A percentile compares a stretch with the other conserved stretches of the same genome.
These are phyloP conservation scores for Anhinga rufa DNA, from an alignment of 2,113 vertebrate genomes.

Conservation along the genomic window DNA sequence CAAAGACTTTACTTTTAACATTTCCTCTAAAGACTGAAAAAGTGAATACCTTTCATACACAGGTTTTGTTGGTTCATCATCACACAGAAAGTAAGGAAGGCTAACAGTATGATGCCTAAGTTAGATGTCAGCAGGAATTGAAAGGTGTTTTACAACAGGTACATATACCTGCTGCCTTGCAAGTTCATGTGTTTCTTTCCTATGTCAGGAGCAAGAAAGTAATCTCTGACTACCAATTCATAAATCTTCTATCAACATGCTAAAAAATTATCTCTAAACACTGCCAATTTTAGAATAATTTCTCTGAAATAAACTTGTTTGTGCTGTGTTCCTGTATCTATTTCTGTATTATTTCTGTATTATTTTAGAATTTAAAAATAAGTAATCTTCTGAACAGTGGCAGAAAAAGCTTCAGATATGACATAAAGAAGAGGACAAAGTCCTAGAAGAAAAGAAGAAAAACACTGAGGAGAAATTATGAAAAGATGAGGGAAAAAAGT, in stretches of 20 bases:
- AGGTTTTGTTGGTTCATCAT: neutral
- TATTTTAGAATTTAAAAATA: neutral
- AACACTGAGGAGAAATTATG: constrained; percentile 12
- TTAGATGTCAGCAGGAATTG: neutral
- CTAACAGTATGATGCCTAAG: neutral
- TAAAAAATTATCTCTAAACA: neutral
- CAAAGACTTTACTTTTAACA: neutral
- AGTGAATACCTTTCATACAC: neutral
- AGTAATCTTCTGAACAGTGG: constrained; percentile 37
- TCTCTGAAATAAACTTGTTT: neutral
- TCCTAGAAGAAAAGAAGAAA: neutral
- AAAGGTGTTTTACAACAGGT: neutral
- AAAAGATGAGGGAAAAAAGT: constrained; percentile 33
- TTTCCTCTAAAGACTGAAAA: neutral
- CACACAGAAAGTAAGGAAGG: neutral
- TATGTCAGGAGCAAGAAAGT: neutral
- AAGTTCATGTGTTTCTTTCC: neutral
- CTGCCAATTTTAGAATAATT: neutral
- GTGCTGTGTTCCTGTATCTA: neutral
- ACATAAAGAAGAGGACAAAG: neutral
- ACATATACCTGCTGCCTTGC: neutral
- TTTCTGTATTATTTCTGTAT: neutral
- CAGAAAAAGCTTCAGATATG: neutral
- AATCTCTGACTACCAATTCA: neutral
- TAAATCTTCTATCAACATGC: neutral